Conservation (phyloP, 2,888 invertebrate genomes). For the Cybosia mesomella region DNA sequence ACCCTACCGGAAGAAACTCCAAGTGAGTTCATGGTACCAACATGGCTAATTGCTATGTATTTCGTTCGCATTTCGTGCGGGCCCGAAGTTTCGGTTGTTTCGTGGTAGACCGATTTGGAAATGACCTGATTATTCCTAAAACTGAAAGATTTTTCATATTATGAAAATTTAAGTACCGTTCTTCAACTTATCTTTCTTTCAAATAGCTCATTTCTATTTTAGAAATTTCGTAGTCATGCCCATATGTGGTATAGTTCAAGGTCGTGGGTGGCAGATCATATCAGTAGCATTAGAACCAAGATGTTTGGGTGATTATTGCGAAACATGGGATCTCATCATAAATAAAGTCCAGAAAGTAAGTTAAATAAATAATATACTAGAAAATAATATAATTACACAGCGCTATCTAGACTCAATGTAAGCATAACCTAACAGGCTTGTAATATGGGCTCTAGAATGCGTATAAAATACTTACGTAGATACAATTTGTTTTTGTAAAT, state of each 20-base stretch:
- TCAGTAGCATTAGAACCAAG: slow-evolving; percentile 79
- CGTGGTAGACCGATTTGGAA: no score
- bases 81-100: no score
- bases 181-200: background rate
- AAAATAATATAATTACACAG: background rate
- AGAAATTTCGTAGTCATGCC: slow-evolving; percentile 79
- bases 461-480: no score
- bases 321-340: slow-evolving; percentile 78
- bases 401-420: background rate
- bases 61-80: no score
- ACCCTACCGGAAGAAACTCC: no score
- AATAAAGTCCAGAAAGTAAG: slow-evolving; percentile 76
- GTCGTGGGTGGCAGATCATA: slow-evolving; percentile 81
- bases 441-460: no score
- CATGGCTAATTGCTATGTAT: no score
- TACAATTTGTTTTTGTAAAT: no score
- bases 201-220: slow-evolving; percentile 9
- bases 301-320: slow-evolving; percentile 73
- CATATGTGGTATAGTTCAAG: slow-evolving; percentile 78
- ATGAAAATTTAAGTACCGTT: background rate
- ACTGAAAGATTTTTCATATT: no score
- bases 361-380: background rate
- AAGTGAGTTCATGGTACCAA: no score
- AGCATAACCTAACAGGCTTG: no score
- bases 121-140: no score